Evolutionary conservation across 2,113 vertebrate species (phyloP), one percentile per base, ranked within the genome.

Genomic region (Sylvilagus bachmani): DNA sequence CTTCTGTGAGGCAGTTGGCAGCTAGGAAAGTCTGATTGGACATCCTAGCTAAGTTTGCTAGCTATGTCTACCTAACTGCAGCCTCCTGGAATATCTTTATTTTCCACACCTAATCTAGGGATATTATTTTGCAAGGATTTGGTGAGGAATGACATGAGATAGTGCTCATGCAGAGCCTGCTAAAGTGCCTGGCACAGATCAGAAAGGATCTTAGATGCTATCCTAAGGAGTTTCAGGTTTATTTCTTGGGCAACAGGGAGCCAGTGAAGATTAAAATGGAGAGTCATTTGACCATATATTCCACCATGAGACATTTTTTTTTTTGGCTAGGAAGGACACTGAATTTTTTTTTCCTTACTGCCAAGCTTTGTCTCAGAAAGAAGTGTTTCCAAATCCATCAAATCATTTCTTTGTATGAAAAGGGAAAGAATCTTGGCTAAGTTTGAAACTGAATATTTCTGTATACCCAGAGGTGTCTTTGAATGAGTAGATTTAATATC

Each of bases 371-470:
- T 95, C 71, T 66, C 66, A 83, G 55, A 93, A 90, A 86, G 12
- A 78, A n/a, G 6, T 80, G 17, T 80, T 91, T 93, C 58, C 75
- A 93, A 86, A 64, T 49, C 17, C 86, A 89, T 73, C 51, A 83
- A 73, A 79, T 74, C 19, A 84, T 82, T 82, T 53, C 55, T 83
- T 93, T 84, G 62, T 17, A 16, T 84, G 29, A 79, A 71, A 92
- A 91, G 81, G 51, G 49, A 89, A 91, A 91, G 67, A 92, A 91
- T 87, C 21, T 91, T 89, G 55, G 49, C 62, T 84, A 73, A 84
- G 4, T 27, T 53, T 86, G 6, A 7, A 29, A 55, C 7, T 80
- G 55, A 90, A 49, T 69, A 80, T 93, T 78, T 95, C 53, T 84
- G 10, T 80, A 73, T 77, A 88, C 11, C 21, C 77, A 89, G 67